phyloP scores from a whole-genome alignment of 2,113 vertebrate genomes.

The Morone saxatilis region DNA sequence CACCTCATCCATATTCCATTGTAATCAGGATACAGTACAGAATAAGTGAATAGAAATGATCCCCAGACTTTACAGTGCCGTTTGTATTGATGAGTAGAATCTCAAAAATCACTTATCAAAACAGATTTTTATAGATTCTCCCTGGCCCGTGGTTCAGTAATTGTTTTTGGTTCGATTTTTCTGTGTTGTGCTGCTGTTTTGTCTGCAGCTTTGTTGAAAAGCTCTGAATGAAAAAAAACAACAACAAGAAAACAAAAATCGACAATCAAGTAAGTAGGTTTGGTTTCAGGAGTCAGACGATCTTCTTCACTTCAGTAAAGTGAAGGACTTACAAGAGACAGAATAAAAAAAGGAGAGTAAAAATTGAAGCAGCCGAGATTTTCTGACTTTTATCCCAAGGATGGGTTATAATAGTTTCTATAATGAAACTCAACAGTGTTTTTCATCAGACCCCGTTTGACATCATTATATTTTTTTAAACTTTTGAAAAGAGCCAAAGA shows the following conservation, averaged over 20 bases:
- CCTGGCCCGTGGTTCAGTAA: background rate
- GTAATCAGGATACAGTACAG: too few species aligned
- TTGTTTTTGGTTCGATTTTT: constrained; percentile 33
- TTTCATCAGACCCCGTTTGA: too few species aligned
- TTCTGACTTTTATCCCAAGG: background rate
- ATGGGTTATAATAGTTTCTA: background rate
- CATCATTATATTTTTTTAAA: background rate
- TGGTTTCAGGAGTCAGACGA: background rate
- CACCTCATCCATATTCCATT: background rate
- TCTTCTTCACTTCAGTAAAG: background rate
- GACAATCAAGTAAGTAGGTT: background rate
- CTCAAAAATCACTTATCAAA: constrained; percentile 15
- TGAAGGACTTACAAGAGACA: too few species aligned
- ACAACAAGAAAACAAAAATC: background rate
- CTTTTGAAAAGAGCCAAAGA: background rate
- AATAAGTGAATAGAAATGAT: background rate
- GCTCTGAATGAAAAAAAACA: background rate
- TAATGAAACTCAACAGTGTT: background rate
- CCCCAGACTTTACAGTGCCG: background rate
- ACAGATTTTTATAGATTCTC: constrained; percentile 23
- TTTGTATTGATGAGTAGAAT: background rate
- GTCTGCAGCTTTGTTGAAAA: constrained; percentile 1
- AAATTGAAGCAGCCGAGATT: background rate
- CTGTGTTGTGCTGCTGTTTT: background rate
- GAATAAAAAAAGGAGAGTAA: too few species aligned